A percentile compares a stretch with the other conserved stretches of the same genome.
Evolutionary conservation across 2,113 vertebrate species (phyloP).

Genomic region (Toxotes jaculatrix): DNA sequence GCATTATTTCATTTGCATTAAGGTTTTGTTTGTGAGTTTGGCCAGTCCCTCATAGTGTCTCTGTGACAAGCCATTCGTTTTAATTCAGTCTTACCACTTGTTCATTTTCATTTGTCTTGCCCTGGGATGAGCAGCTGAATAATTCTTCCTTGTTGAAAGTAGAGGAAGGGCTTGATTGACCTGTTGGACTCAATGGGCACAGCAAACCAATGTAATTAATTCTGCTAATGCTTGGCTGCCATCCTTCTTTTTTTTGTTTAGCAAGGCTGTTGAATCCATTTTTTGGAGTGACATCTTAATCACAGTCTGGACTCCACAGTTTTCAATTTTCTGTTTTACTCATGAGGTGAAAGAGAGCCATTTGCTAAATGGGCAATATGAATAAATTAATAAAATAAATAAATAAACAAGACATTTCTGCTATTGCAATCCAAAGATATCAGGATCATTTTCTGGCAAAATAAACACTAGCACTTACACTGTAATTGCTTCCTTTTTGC

Average conservation of each 20-base stretch:
- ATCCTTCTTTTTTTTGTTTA: slow-evolving; percentile 39
- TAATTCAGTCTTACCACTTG: slow-evolving; percentile 5
- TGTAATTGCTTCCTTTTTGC: background rate
- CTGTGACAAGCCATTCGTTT: slow-evolving; percentile 26
- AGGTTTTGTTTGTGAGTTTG: background rate
- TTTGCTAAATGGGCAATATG: slow-evolving; percentile 20
- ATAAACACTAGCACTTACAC: background rate
- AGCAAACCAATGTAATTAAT: slow-evolving; percentile 62
- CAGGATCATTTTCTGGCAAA: slow-evolving; percentile 14
- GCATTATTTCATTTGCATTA: background rate
- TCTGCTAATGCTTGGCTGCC: slow-evolving; percentile 42
- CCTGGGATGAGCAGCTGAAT: slow-evolving; percentile 45
- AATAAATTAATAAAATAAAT: slow-evolving; percentile 1
- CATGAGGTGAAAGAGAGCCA: background rate
- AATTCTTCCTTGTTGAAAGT: slow-evolving; percentile 48
- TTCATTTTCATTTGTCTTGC: slow-evolving; percentile 19
- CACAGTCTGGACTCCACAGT: slow-evolving; percentile 15
- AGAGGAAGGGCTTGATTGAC: slow-evolving; percentile 35
- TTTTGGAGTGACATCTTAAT: slow-evolving; percentile 41
- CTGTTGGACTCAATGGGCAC: slow-evolving; percentile 29
- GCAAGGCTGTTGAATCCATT: background rate
- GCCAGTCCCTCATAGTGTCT: background rate
- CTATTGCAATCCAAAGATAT: background rate
- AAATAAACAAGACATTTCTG: background rate
- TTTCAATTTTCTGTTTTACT: slow-evolving; percentile 33